phyloP scores from a whole-genome alignment of 2,113 vertebrate genomes.

The Mirounga angustirostris region DNA sequence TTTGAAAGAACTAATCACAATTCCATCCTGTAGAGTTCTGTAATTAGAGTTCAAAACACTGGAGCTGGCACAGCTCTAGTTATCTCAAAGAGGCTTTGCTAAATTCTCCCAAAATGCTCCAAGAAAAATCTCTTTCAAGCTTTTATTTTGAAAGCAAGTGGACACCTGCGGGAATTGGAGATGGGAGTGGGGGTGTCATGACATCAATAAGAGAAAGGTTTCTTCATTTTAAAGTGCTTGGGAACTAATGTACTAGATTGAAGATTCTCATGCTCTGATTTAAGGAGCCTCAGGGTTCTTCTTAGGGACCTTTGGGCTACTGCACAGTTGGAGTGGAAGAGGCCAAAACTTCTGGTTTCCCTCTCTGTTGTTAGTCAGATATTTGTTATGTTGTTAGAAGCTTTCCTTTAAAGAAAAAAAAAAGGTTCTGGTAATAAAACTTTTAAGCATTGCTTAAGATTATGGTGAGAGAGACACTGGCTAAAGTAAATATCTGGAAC shows the following conservation, averaged over 20 bases:
- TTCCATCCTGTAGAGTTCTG: background rate
- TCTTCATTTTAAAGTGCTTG: background rate
- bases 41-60: background rate
- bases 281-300: background rate
- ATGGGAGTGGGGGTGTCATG: background rate
- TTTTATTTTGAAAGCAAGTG: slow-evolving; percentile 26
- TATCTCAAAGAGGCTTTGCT: background rate
- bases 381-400: background rate
- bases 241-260: background rate
- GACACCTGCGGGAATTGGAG: background rate
- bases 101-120: background rate
- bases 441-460: background rate
- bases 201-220: background rate
- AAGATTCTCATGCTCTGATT: background rate
- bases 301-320: background rate
- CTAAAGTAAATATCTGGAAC: background rate
- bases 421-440: slow-evolving; percentile 2
- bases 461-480: background rate
- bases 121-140: background rate
- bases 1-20: background rate
- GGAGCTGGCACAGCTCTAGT: background rate
- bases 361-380: background rate
- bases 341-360: background rate
- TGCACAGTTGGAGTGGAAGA: background rate
- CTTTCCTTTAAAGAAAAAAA: background rate